Percentiles rank a stretch among this genome's conserved stretches.
Evolutionary conservation across 2,888 invertebrate genomes (phyloP).

Genomic region (Saturnia pavonia): DNA sequence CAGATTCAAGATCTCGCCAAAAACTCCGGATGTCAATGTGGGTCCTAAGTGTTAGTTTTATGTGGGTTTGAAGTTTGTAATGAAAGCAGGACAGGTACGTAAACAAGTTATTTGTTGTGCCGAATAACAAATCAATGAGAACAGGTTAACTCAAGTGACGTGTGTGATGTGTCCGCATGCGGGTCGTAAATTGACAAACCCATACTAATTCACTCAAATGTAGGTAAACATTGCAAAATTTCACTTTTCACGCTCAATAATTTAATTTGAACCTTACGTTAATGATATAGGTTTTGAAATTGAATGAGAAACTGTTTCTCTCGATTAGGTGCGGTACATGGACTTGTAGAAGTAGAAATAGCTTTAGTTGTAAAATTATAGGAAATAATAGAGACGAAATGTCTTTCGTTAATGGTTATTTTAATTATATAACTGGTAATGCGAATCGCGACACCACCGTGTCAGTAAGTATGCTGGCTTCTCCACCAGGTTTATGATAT

Average conservation of each 20-base stretch:
- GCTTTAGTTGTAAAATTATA: background rate
- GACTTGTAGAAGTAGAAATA: background rate
- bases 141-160: background rate
- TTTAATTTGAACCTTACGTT: background rate
- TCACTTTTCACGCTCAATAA: background rate
- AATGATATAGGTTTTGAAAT: background rate
- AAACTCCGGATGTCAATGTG: too few relatives aligned
- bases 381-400: background rate
- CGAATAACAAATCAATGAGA: background rate
- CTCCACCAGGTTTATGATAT: too few relatives aligned
- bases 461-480: too few relatives aligned
- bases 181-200: background rate
- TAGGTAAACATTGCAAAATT: slow-evolving; percentile 1
- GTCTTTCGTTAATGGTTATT: background rate
- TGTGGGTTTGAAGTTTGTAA: background rate
- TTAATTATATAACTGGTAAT: too few relatives aligned
- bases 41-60: too few relatives aligned
- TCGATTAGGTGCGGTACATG: background rate
- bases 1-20: too few relatives aligned
- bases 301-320: background rate
- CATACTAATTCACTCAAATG: slow-evolving; percentile 1
- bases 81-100: background rate
- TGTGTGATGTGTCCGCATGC: background rate
- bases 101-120: background rate
- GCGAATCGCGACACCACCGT: too few relatives aligned